These are phyloP conservation scores for Pocillopora grandis DNA, from an alignment of 92 coral and sea anemone species.

Conservation along the genomic window DNA sequence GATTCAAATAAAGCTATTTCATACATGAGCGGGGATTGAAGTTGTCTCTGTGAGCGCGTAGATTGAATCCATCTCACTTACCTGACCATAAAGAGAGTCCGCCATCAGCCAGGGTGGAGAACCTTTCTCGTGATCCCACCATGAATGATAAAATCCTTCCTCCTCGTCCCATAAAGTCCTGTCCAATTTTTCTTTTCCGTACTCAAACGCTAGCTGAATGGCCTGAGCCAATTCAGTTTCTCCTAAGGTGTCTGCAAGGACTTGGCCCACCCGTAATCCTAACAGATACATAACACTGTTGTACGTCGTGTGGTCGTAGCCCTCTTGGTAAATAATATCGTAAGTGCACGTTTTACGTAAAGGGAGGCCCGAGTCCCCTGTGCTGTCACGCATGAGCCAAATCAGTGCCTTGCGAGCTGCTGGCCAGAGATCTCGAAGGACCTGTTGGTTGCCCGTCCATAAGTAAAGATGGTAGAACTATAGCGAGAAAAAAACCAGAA, in stretches of 20 bases:
- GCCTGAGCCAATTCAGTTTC: conserved; percentile 40
- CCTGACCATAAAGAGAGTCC: conserved; percentile 88
- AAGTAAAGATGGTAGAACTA: conserved; percentile 83
- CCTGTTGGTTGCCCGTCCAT: conserved; percentile 73
- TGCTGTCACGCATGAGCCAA: conserved; percentile 66
- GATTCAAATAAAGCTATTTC: too few species aligned
- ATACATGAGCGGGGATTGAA: too few species aligned
- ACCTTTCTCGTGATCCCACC: conserved; percentile 84
- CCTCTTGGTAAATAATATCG: conserved; percentile 72
- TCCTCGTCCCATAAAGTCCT: conserved; percentile 73
- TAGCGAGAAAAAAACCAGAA: neutral
- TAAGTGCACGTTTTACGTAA: conserved; percentile 82
- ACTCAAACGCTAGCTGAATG: conserved; percentile 33
- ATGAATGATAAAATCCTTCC: conserved; percentile 75
- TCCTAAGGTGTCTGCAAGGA: conserved; percentile 46
- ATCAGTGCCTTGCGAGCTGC: conserved; percentile 65
- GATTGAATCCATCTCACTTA: conserved; percentile 5
- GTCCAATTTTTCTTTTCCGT: conserved; percentile 53
- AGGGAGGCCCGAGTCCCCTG: conserved; percentile 75
- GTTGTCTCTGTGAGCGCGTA: neutral
- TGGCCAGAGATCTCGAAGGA: conserved; percentile 82
- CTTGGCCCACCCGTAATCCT: conserved; percentile 65
- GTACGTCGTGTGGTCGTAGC: conserved; percentile 75
- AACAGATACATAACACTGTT: conserved; percentile 85
- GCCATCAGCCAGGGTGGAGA: conserved; percentile 82